phyloP scores from a whole-genome alignment of 2,797 vertebrate species.

The Pristis pectinata region DNA sequence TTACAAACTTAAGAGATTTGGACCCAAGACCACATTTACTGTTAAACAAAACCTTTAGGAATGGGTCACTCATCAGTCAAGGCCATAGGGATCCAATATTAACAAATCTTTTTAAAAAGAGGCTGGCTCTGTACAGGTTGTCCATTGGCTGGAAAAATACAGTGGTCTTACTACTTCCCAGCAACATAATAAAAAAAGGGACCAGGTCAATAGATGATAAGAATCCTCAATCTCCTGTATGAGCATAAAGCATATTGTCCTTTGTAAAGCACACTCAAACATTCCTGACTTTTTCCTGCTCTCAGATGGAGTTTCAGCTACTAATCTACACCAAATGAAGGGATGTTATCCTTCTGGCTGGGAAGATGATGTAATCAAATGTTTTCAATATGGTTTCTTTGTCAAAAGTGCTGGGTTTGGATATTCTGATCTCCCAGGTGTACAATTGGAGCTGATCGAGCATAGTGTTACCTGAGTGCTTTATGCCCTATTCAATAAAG shows the following conservation, averaged over 20 bases:
- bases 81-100: background rate
- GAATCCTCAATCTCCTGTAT: background rate
- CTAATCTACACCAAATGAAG: constrained; percentile 26
- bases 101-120: background rate
- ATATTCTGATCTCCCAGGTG: background rate
- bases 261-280: background rate
- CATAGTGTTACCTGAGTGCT: background rate
- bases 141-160: background rate
- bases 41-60: background rate
- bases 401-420: background rate
- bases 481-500: background rate
- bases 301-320: constrained; percentile 24
- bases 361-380: constrained; percentile 18
- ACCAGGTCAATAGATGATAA: background rate
- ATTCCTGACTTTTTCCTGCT: background rate
- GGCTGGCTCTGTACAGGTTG: background rate
- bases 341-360: constrained; percentile 14
- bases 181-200: background rate
- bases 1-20: background rate
- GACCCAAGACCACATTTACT: background rate
- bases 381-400: constrained; percentile 26
- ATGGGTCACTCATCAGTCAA: constrained; percentile 1
- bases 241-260: background rate
- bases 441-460: background rate
- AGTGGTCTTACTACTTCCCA: background rate